A percentile compares a stretch with the other conserved stretches of the same genome.
Conservation (phyloP, 2,113 vertebrate species). For the Chloropsis hardwickii region DNA sequence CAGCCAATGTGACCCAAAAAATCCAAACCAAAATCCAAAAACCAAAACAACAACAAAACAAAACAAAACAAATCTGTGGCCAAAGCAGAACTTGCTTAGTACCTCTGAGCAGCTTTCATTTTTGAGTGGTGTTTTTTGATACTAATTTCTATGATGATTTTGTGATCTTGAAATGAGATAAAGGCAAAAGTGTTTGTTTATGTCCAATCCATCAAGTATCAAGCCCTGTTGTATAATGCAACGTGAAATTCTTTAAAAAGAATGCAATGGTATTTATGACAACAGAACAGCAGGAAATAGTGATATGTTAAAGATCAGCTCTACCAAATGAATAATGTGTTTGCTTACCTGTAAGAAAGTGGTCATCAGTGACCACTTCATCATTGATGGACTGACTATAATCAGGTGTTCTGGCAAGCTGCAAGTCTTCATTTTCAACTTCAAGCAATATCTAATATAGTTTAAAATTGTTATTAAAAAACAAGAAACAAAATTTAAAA, state of each 20-base stretch:
- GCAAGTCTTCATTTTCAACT: conserved; percentile 68
- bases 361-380: neutral
- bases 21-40: neutral
- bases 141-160: neutral
- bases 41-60: neutral
- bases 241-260: neutral
- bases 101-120: neutral
- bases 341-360: conserved; percentile 43
- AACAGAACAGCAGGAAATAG: neutral
- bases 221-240: neutral
- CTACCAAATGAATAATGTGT: neutral
- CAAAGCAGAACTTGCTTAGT: neutral
- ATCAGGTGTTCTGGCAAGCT: neutral
- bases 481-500: neutral
- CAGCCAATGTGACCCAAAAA: neutral
- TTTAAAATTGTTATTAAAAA: conserved; percentile 12
- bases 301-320: neutral
- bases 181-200: neutral
- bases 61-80: neutral
- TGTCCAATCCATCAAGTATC: neutral
- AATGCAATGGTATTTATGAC: neutral
- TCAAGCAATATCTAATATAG: conserved; percentile 59
- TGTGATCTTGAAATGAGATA: neutral
- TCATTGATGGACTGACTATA: neutral
- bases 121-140: neutral